Base-by-base conservation (phyloP, 2,113 vertebrate genomes). In the Otolemur garnettii region DNA sequence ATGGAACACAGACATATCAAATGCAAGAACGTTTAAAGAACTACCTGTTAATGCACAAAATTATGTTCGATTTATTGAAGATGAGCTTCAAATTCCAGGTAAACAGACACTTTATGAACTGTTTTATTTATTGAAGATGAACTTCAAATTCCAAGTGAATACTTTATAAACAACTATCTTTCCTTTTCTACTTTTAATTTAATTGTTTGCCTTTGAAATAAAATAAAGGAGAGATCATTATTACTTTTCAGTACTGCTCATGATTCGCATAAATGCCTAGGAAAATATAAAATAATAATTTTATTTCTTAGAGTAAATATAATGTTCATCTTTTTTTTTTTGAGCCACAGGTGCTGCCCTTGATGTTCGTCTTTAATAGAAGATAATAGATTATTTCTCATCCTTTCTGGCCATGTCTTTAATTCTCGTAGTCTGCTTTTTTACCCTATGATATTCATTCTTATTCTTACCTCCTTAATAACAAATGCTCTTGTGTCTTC, bases 21-120 rank as follows among this genome's bases (percentile, higher is more conserved):
- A 99, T 74, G 98, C 98, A 42, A 98, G 99, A 91, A 99, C 98
- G 1, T 99, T 99, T 90, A 98, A 99, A 74, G 99, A 99, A 21
- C 98, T 99, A 95, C 99, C 99, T 22, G 98, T 99, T 97, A 99
- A 99, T 90, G 99, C 99, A 81, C 99, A 99, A 96, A 99, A 99
- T 97, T 99, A 99, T 1, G 99, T 99, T 93, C 98, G 93, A 93
- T 99, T 99, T 97, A 97, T 99, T 82, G 99, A 99, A 98, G 98
- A 99, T 94, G 98, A 99, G 11, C 98, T 99, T 93, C 98, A 98
- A 68, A 98, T 99, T 98, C 99, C 99, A 98, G 99, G 99, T 99
- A 99, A 97, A 98, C 91, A 94, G 15, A 33, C 24, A 62, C 42
- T 96, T 84, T 6, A n/a, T 90, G 53, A 93, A 82, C 33, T 85